phyloP scores from a whole-genome alignment of 2,797 vertebrate genomes.

The Ctenopoma kingsleyae region DNA sequence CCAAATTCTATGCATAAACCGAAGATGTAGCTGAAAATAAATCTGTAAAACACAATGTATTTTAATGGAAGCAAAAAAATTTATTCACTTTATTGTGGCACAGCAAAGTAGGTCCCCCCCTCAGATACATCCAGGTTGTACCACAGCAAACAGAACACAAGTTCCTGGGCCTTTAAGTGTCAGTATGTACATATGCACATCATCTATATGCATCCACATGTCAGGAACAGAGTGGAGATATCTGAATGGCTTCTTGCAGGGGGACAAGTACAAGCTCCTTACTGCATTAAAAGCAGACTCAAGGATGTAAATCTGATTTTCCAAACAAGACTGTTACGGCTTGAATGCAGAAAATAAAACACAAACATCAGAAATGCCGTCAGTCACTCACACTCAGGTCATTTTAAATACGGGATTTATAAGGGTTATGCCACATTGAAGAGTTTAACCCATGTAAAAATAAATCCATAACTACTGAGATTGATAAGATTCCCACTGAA shows the following conservation, averaged over 20 bases:
- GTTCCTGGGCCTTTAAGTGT: slow-evolving; percentile 31
- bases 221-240: slow-evolving; percentile 39
- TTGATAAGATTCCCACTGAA: slow-evolving; percentile 48
- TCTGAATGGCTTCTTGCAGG: slow-evolving; percentile 23
- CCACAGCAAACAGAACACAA: slow-evolving; percentile 73
- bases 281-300: slow-evolving; percentile 32
- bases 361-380: slow-evolving; percentile 51
- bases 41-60: slow-evolving; percentile 12
- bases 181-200: slow-evolving; percentile 54
- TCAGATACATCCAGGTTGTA: slow-evolving; percentile 52
- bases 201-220: slow-evolving; percentile 30
- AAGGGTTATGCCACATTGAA: slow-evolving; percentile 29
- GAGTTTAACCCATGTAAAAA: slow-evolving; percentile 38
- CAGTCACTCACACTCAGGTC: slow-evolving; percentile 36
- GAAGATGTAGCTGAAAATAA: not conserved
- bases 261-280: slow-evolving; percentile 33
- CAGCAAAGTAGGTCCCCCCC: slow-evolving; percentile 66
- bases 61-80: slow-evolving; percentile 70
- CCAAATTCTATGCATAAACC: not conserved
- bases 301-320: slow-evolving; percentile 27
- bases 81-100: slow-evolving; percentile 79
- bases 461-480: slow-evolving; percentile 48
- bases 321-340: slow-evolving; percentile 41
- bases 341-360: slow-evolving; percentile 58
- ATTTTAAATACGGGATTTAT: slow-evolving; percentile 31